phyloP scores from a whole-genome alignment of 2,797 vertebrate species.

The Sebastes reedi region DNA sequence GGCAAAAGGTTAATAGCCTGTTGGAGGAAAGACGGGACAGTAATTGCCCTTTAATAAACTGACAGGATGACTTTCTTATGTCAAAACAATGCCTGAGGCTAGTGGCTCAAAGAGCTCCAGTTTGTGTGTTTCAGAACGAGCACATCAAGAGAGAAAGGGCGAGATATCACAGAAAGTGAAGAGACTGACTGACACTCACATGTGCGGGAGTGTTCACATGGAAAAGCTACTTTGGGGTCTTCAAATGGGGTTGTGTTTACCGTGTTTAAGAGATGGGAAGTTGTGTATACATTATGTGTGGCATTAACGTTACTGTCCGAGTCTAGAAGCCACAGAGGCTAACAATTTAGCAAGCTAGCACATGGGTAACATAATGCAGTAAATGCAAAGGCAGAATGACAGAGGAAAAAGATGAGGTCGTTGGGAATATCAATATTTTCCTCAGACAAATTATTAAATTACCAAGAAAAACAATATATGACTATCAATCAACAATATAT shows the following conservation, averaged over 20 bases:
- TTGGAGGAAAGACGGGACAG: conserved; percentile 29
- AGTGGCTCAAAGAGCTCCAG: not conserved
- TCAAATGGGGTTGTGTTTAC: too few species aligned
- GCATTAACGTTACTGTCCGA: too few species aligned
- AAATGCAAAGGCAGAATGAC: too few species aligned
- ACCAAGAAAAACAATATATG: too few species aligned
- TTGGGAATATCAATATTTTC: too few species aligned
- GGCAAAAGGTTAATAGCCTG: conserved; percentile 70
- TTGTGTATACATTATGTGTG: too few species aligned
- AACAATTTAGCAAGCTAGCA: too few species aligned
- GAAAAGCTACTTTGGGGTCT: not conserved
- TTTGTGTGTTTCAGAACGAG: not conserved
- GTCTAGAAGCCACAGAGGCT: too few species aligned
- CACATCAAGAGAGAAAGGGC: not conserved
- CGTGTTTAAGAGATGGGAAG: not conserved
- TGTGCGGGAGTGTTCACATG: conserved; percentile 6
- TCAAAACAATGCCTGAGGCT: conserved; percentile 37
- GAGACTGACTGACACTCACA: conserved; percentile 32
- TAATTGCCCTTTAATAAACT: conserved; percentile 67
- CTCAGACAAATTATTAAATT: too few species aligned
- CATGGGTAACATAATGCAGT: too few species aligned
- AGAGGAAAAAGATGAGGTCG: too few species aligned
- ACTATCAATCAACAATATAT: too few species aligned
- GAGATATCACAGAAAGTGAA: not conserved
- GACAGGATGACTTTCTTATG: conserved; percentile 43